Evolutionary conservation across 2,113 vertebrate species (phyloP).

Genomic region (Tachuris rubrigastra): DNA sequence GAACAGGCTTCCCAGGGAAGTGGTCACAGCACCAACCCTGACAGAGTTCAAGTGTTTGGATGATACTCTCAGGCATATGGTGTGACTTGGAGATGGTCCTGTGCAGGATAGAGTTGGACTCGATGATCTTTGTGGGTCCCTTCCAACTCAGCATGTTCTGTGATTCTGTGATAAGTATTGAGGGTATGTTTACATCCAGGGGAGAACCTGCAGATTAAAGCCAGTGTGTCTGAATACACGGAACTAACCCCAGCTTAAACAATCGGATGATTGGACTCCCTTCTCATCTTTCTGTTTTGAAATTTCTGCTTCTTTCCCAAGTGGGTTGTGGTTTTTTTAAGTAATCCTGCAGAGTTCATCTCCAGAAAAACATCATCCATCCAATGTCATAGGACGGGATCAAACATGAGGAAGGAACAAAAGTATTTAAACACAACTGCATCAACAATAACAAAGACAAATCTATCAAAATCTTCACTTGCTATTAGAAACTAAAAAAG

Average conservation of each 20-base stretch:
- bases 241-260: background rate
- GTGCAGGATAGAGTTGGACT: background rate
- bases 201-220: background rate
- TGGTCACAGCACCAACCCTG: background rate
- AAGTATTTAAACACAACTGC: background rate
- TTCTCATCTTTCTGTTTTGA: background rate
- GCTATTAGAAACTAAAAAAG: background rate
- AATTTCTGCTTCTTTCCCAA: background rate
- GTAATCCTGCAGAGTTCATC: background rate
- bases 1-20: background rate
- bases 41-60: background rate
- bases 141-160: background rate
- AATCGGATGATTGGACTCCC: background rate
- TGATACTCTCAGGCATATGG: background rate
- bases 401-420: background rate
- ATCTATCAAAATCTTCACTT: background rate
- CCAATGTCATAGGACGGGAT: background rate
- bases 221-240: background rate
- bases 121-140: background rate
- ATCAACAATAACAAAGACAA: background rate
- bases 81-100: background rate
- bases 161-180: background rate
- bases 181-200: background rate
- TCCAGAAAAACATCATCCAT: background rate
- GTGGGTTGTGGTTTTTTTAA: background rate